A percentile compares a stretch with the other conserved stretches of the same genome.
Evolutionary conservation across 2,113 vertebrate genomes (phyloP).

Genomic region (Myocastor coypus): DNA sequence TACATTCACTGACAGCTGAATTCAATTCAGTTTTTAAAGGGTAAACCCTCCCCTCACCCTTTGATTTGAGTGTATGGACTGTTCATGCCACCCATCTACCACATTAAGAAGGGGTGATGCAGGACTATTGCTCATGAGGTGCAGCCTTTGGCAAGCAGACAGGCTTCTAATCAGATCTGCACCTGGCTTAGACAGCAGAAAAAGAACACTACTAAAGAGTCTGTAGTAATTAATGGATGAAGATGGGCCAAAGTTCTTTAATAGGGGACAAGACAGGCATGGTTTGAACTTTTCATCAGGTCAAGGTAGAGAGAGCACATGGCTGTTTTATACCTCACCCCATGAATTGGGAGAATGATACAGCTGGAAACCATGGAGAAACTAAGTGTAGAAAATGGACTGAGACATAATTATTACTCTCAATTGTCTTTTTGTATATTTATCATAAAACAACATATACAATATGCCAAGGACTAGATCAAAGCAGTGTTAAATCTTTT

Average conservation of each 20-base stretch:
- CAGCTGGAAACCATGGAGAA: too few species aligned
- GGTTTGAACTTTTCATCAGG: not conserved
- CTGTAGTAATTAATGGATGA: not conserved
- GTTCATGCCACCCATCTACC: not conserved
- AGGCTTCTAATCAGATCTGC: not conserved
- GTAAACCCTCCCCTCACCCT: not conserved
- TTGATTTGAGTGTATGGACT: not conserved
- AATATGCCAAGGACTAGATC: not conserved
- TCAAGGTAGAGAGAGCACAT: not conserved
- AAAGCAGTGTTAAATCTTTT: constrained; percentile 19
- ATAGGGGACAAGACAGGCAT: fast-evolving
- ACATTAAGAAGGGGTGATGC: too few species aligned
- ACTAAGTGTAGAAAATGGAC: not conserved
- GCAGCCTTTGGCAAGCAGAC: not conserved
- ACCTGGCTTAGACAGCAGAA: not conserved
- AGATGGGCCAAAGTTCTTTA: not conserved
- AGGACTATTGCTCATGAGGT: not conserved
- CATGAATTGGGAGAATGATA: too few species aligned
- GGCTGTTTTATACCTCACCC: not conserved
- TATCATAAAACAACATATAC: not conserved
- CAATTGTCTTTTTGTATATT: not conserved
- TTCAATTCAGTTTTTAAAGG: not conserved
- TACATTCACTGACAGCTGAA: not conserved
- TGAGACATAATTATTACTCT: not conserved
- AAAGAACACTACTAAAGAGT: not conserved